A percentile compares a stretch with the other conserved stretches of the same genome.
These are phyloP conservation scores for Bostrychus sinensis DNA, from an alignment of 2,113 vertebrate species.

Conservation along the genomic window DNA sequence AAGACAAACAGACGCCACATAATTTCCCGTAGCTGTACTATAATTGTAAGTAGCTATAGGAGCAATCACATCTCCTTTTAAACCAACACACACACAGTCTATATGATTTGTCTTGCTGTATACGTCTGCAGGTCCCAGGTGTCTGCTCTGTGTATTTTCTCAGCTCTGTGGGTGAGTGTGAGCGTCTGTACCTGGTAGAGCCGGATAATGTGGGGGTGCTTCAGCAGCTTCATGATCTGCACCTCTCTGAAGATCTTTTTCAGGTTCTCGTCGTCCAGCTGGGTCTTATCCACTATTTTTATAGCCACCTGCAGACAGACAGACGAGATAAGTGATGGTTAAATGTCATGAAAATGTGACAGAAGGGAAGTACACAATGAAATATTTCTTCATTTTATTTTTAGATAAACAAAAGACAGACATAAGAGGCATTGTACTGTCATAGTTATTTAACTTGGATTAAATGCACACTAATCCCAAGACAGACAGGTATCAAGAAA, in stretches of 20 bases:
- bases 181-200: constrained; percentile 89
- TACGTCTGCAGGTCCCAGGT: constrained; percentile 14
- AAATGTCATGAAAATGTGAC: background rate
- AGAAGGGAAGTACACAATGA: background rate
- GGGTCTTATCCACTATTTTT: constrained; percentile 98
- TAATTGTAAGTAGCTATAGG: background rate
- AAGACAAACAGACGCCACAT: background rate
- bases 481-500: too few relatives aligned
- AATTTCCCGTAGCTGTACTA: background rate
- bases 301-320: constrained; percentile 89
- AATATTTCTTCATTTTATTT: too few relatives aligned
- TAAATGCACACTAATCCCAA: too few relatives aligned
- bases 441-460: too few relatives aligned
- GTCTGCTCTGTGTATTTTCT: constrained; percentile 10
- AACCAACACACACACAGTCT: background rate
- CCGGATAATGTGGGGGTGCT: constrained; percentile 97
- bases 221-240: constrained; percentile 99
- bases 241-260: constrained; percentile 99
- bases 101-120: constrained; percentile 6
- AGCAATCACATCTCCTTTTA: constrained; percentile 2
- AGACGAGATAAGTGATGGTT: constrained; percentile 15
- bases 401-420: too few relatives aligned
- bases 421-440: too few relatives aligned
- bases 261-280: constrained; percentile 97
- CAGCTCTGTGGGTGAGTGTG: constrained; percentile 30